A percentile compares a stretch with the other conserved stretches of the same genome.
phyloP scores from a whole-genome alignment of 2,113 vertebrate genomes.

The Silurus asotus region DNA sequence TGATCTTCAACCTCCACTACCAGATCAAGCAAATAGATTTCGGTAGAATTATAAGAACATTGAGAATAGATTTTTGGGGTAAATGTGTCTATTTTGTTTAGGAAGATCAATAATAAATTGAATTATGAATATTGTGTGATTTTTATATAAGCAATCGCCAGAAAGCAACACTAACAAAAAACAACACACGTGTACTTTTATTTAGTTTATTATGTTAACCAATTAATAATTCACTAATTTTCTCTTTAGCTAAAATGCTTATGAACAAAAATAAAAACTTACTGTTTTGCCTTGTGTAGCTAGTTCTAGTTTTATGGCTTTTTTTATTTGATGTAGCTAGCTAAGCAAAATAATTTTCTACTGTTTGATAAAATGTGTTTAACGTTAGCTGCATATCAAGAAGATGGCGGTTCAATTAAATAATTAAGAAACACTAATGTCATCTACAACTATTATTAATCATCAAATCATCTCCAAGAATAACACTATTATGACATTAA shows the following conservation, averaged over 20 bases:
- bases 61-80: neutral
- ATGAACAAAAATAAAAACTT: neutral
- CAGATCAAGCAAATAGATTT: constrained; percentile 2
- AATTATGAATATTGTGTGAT: neutral
- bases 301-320: neutral
- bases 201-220: neutral
- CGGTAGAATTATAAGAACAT: neutral
- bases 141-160: neutral
- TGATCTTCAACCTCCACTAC: neutral
- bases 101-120: neutral
- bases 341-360: neutral
- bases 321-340: neutral
- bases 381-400: neutral
- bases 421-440: neutral
- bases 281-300: neutral
- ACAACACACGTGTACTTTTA: neutral
- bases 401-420: neutral
- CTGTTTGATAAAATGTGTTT: neutral
- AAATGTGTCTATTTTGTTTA: neutral
- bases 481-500: neutral
- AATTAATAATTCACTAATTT: neutral
- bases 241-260: neutral
- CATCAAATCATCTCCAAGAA: neutral
- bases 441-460: neutral
- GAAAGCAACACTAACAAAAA: neutral